Conservation (phyloP, 1,140 invertebrate genomes). For the Sycophila sp. region DNA sequence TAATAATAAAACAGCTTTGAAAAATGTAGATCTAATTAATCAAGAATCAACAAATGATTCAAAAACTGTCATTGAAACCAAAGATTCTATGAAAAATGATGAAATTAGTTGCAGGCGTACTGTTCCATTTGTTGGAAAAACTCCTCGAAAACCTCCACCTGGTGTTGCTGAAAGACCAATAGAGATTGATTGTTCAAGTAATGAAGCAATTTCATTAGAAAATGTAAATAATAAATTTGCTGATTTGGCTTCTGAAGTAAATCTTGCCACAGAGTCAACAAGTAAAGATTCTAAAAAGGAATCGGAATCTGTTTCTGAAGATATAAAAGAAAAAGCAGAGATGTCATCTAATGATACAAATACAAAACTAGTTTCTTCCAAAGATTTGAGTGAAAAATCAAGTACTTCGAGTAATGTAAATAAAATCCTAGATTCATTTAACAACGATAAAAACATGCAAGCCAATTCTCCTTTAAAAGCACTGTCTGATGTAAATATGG, state of each 20-base stretch:
- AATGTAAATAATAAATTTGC: neutral
- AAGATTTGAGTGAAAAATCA: neutral
- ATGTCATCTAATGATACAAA: neutral
- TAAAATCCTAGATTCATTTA: neutral
- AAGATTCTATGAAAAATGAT: conserved; percentile 17
- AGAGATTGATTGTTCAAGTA: neutral
- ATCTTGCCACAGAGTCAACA: too few species aligned
- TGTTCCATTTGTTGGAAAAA: conserved; percentile 25
- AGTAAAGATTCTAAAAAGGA: neutral
- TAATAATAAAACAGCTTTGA: neutral
- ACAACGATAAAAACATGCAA: too few species aligned
- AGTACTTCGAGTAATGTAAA: neutral
- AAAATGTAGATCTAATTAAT: neutral
- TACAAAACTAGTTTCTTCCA: neutral
- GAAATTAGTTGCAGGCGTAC: conserved; percentile 6
- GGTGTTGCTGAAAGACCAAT: neutral
- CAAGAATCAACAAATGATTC: neutral
- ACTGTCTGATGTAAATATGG: too few species aligned
- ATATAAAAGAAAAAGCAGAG: neutral
- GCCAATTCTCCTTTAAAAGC: too few species aligned
- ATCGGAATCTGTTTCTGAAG: neutral
- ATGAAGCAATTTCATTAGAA: neutral
- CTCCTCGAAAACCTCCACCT: neutral
- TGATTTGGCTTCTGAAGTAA: too few species aligned
- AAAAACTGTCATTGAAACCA: conserved; percentile 16